phyloP scores from a whole-genome alignment of 2,797 vertebrate genomes.

The Clangula hyemalis region DNA sequence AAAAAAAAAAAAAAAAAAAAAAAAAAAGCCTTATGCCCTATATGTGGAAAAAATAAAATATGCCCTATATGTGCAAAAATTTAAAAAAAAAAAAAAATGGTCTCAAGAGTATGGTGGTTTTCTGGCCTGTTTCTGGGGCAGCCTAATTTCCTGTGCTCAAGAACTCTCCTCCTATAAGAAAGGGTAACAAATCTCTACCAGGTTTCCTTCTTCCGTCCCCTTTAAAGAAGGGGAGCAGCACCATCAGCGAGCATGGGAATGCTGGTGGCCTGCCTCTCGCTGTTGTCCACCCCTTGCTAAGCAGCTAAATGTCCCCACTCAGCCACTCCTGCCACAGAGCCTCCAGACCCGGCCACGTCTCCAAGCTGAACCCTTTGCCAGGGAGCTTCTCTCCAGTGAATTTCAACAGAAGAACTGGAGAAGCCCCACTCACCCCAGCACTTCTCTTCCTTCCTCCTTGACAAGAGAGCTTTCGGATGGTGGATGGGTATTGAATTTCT shows the following conservation, averaged over 20 bases:
- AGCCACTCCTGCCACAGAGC: accelerated
- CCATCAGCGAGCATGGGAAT: background rate
- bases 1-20: too few species aligned
- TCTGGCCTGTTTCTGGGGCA: constrained; percentile 49
- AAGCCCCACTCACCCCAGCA: background rate
- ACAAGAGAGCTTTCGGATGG: constrained; percentile 28
- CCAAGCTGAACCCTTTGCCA: background rate
- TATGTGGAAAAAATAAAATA: constrained; percentile 25
- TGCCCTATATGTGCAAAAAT: constrained; percentile 53
- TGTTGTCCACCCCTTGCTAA: accelerated
- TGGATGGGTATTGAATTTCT: constrained; percentile 61
- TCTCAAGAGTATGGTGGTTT: constrained; percentile 23
- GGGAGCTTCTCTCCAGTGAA: background rate
- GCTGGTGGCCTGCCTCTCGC: accelerated
- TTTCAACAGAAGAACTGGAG: background rate
- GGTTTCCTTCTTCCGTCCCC: background rate
- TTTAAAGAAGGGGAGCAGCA: background rate
- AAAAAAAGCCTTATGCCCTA: constrained; percentile 25
- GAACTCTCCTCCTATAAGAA: background rate
- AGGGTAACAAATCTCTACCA: background rate
- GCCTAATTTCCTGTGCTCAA: constrained; percentile 29
- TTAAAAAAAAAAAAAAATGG: background rate
- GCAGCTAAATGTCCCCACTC: background rate
- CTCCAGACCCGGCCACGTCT: background rate
- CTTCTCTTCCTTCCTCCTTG: constrained; percentile 33